These are phyloP conservation scores for Euleptes europaea DNA, from an alignment of 2,113 vertebrate genomes.

Conservation along the genomic window DNA sequence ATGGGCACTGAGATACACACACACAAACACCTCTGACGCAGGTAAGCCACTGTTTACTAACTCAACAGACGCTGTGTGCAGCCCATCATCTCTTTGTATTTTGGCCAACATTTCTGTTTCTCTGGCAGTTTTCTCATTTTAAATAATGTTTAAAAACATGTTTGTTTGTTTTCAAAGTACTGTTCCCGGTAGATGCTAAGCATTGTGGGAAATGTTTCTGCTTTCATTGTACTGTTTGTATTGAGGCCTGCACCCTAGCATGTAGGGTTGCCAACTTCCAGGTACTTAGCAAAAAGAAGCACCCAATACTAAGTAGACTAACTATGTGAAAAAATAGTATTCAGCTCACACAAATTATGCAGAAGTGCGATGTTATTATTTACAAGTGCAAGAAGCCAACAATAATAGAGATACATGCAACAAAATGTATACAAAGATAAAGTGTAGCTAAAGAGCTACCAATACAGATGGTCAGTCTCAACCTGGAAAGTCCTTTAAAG, in stretches of 20 bases:
- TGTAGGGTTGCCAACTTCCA: too few species aligned
- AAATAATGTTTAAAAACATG: constrained; percentile 1
- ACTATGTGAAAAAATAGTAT: too few species aligned
- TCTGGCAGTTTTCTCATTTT: neutral
- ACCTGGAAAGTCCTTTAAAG: too few species aligned
- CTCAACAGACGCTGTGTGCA: neutral
- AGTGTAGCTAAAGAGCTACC: too few species aligned
- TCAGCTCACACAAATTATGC: too few species aligned
- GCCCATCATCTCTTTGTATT: neutral
- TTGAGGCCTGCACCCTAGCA: neutral
- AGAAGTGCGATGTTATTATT: too few species aligned
- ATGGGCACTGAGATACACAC: neutral
- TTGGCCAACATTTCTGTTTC: neutral
- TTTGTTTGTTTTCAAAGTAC: constrained; percentile 12
- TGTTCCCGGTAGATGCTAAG: neutral
- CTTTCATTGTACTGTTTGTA: neutral
- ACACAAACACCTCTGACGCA: neutral
- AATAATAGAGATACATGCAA: too few species aligned
- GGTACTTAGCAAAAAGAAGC: too few species aligned
- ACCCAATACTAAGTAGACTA: too few species aligned
- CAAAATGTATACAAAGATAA: too few species aligned
- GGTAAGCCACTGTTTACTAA: neutral
- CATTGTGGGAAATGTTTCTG: neutral
- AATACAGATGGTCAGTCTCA: too few species aligned
- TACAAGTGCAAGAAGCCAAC: too few species aligned